These are phyloP conservation scores for Globodera ellingtonae DNA, from an alignment of 1,140 invertebrate genomes.

Conservation along the genomic window DNA sequence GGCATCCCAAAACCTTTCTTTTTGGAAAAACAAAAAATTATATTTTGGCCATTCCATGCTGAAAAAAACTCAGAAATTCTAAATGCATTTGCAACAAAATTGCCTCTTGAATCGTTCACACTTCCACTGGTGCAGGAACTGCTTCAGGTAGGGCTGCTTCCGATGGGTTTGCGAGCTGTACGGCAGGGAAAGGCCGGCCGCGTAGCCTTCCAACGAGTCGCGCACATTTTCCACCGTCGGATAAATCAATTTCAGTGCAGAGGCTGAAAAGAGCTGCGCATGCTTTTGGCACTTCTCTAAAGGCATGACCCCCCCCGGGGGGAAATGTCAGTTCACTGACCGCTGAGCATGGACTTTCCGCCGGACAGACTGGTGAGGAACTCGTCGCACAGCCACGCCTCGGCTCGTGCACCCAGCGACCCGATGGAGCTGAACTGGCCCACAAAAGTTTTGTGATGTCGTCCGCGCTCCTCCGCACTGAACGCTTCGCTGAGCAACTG, in stretches of 20 bases:
- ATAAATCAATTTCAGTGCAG: conserved; percentile 36
- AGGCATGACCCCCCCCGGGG: too few species aligned
- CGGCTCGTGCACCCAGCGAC: conserved; percentile 26
- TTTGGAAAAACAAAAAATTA: too few species aligned
- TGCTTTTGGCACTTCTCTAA: too few species aligned
- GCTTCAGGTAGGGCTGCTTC: conserved; percentile 29
- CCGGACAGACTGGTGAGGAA: conserved; percentile 38
- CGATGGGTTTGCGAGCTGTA: conserved; percentile 19
- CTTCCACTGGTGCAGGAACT: conserved; percentile 43
- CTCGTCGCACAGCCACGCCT: conserved; percentile 38
- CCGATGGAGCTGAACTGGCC: conserved; percentile 40
- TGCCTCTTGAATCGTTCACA: conserved; percentile 34
- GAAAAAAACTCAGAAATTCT: too few species aligned
- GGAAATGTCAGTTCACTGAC: not conserved
- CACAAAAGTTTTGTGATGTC: conserved; percentile 20
- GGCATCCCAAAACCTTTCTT: too few species aligned
- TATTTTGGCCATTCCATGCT: too few species aligned
- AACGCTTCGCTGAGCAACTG: conserved; percentile 25
- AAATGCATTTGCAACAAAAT: not conserved
- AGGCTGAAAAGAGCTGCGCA: conserved; percentile 20
- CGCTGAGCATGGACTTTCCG: conserved; percentile 2
- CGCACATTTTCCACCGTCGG: conserved; percentile 37
- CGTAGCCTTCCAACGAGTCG: conserved; percentile 35
- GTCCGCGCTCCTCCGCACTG: conserved; percentile 14
- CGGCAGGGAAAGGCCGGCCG: conserved; percentile 34